These are phyloP conservation scores for Sphaerophoria rueppellii DNA, from an alignment of 2,888 invertebrate species.

Conservation along the genomic window DNA sequence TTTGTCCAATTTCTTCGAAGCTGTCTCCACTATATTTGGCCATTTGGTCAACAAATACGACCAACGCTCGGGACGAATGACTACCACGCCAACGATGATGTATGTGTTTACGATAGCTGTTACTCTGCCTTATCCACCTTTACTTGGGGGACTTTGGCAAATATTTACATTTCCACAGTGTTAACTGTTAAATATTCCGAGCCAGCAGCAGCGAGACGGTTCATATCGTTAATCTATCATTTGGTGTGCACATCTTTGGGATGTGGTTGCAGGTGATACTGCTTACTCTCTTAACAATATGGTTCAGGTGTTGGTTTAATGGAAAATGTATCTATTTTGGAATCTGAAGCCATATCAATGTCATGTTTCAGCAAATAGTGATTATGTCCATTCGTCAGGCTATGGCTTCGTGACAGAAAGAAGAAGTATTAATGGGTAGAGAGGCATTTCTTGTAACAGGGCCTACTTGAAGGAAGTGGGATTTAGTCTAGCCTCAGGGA, in stretches of 20 bases:
- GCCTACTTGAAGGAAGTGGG: too few relatives aligned
- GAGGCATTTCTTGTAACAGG: too few relatives aligned
- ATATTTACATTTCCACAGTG: constrained; percentile 61
- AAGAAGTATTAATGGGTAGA: too few relatives aligned
- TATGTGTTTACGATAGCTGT: neutral
- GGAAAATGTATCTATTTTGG: constrained; percentile 42
- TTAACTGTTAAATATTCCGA: constrained; percentile 30
- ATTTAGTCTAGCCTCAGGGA: too few relatives aligned
- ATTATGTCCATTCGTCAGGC: constrained; percentile 15
- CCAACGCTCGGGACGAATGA: neutral
- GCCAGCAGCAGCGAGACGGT: neutral
- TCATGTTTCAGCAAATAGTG: constrained; percentile 46
- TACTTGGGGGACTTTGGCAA: constrained; percentile 34
- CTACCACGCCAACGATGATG: constrained; percentile 22
- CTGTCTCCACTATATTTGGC: constrained; percentile 51
- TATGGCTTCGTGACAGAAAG: constrained; percentile 22
- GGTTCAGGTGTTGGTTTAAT: constrained; percentile 7
- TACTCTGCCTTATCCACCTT: neutral
- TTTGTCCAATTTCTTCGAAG: constrained; percentile 63
- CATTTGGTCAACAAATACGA: constrained; percentile 53
- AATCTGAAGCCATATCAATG: constrained; percentile 39
- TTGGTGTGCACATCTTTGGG: constrained; percentile 8
- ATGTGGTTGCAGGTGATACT: constrained; percentile 10
- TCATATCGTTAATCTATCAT: neutral
- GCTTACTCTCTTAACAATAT: neutral